These are phyloP conservation scores for Vanessa tameamea DNA, from an alignment of 1,140 invertebrate species.

Conservation along the genomic window DNA sequence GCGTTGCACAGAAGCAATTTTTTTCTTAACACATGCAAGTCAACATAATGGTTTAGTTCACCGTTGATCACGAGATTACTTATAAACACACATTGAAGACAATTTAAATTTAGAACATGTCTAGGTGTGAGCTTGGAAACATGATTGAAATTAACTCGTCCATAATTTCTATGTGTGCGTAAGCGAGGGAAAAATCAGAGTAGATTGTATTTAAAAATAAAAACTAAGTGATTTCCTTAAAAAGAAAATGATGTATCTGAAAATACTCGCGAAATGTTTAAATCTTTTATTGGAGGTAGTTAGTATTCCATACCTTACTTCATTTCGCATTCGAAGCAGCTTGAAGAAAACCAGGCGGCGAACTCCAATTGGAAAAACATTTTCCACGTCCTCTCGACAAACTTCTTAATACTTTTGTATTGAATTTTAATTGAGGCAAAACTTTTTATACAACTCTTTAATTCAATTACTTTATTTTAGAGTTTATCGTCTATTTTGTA, in stretches of 20 bases:
- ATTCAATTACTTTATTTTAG: slow-evolving; percentile 36
- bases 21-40: too few relatives aligned
- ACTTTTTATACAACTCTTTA: slow-evolving; percentile 41
- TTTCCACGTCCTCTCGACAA: slow-evolving; percentile 53
- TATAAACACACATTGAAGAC: too few relatives aligned
- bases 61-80: too few relatives aligned
- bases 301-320: slow-evolving; percentile 46
- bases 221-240: slow-evolving; percentile 8
- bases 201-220: background rate
- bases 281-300: slow-evolving; percentile 32
- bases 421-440: slow-evolving; percentile 57
- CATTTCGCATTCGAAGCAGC: slow-evolving; percentile 54
- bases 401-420: slow-evolving; percentile 59
- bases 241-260: slow-evolving; percentile 19
- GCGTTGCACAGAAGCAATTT: too few relatives aligned
- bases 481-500: slow-evolving; percentile 24
- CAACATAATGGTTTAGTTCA: too few relatives aligned
- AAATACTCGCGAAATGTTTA: slow-evolving; percentile 37
- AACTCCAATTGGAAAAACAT: slow-evolving; percentile 57
- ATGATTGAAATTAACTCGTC: background rate
- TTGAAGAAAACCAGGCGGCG: slow-evolving; percentile 45
- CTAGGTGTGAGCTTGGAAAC: background rate
- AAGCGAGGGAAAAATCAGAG: background rate
- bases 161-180: too few relatives aligned
- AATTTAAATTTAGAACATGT: too few relatives aligned